phyloP scores from a whole-genome alignment of 35 echinoderm and acorn worm genomes.

The Apostichopus parvimensis region DNA sequence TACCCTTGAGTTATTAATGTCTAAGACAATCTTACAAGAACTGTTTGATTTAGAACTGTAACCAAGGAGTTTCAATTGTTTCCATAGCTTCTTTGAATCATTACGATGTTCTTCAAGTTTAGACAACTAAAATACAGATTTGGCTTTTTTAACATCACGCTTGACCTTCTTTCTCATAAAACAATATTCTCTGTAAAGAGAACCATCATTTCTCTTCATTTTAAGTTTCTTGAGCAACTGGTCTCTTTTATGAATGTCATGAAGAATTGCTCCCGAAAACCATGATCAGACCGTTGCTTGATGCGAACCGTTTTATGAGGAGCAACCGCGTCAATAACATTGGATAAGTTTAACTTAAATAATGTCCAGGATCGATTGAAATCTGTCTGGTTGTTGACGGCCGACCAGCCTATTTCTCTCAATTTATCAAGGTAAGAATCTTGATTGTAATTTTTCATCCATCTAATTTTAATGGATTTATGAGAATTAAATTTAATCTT shows the following conservation, averaged over 20 bases:
- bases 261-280: too few relatives aligned
- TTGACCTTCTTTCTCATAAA: neutral
- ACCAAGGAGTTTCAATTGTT: neutral
- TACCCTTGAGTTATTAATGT: neutral
- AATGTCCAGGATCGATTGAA: neutral
- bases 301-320: too few relatives aligned
- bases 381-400: neutral
- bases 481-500: conserved; percentile 1
- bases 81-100: neutral
- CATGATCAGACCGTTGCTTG: too few relatives aligned
- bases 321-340: too few relatives aligned
- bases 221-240: too few relatives aligned
- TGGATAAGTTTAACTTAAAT: neutral
- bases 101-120: conserved; percentile 6
- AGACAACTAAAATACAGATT: neutral
- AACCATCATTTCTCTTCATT: neutral
- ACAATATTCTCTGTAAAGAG: neutral
- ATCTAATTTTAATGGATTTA: neutral
- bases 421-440: neutral
- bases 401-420: neutral
- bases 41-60: neutral
- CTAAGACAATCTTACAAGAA: neutral
- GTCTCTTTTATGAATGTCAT: too few relatives aligned
- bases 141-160: neutral
- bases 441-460: neutral